Conservation (phyloP, 2,113 vertebrate species). For the Pygoscelis adeliae region DNA sequence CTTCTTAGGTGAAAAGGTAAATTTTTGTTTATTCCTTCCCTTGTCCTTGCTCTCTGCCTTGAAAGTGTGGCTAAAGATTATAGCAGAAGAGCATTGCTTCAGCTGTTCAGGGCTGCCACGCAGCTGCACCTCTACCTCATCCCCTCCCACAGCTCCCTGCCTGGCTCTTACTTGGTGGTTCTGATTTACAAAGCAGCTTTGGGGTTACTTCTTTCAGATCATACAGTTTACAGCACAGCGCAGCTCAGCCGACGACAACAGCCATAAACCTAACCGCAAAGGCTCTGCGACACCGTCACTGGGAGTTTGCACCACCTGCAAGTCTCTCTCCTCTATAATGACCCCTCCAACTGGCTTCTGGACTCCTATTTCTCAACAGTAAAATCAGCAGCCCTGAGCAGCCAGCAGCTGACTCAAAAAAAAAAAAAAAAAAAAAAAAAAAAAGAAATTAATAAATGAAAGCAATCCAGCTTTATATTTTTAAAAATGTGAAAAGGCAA, state of each 20-base stretch:
- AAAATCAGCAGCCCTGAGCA: not conserved
- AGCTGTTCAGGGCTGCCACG: not conserved
- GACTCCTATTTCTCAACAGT: not conserved
- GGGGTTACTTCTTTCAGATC: not conserved
- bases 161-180: not conserved
- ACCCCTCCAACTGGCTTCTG: not conserved
- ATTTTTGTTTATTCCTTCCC: not conserved
- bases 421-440: not conserved
- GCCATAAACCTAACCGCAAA: not conserved
- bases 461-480: not conserved
- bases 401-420: not conserved
- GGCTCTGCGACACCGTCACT: fast-evolving
- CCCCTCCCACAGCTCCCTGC: not conserved
- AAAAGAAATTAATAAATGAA: not conserved
- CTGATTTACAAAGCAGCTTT: not conserved
- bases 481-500: not conserved
- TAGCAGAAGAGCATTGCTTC: not conserved
- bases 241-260: not conserved
- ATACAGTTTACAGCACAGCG: not conserved
- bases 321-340: not conserved
- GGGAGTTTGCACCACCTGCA: not conserved
- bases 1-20: not conserved
- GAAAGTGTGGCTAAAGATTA: not conserved
- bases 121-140: not conserved
- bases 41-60: not conserved